These are phyloP conservation scores for Coregonus ussuriensis DNA, from an alignment of 2,797 vertebrate genomes.

Conservation along the genomic window DNA sequence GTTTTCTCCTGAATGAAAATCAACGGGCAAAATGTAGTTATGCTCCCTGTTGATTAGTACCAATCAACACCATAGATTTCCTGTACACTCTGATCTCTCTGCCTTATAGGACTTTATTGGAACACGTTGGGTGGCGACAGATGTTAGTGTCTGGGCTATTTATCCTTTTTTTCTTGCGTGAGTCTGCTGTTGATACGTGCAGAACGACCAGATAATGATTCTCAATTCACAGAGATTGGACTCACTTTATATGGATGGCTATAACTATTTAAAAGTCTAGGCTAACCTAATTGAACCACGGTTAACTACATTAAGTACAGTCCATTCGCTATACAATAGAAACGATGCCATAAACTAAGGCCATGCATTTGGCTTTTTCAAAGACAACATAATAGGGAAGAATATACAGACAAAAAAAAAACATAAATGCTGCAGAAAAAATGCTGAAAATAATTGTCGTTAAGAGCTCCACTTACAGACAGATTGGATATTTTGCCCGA, in stretches of 20 bases:
- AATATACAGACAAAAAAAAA: background rate
- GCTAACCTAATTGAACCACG: background rate
- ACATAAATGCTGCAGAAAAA: background rate
- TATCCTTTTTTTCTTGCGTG: background rate
- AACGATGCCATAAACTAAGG: background rate
- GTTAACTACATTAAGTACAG: background rate
- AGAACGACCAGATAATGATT: conserved; percentile 13
- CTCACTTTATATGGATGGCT: conserved; percentile 20
- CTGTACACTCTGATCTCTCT: conserved; percentile 33
- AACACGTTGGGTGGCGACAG: conserved; percentile 39
- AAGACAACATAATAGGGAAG: background rate
- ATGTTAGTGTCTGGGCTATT: conserved; percentile 24
- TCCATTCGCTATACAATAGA: background rate
- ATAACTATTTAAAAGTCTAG: conserved; percentile 11
- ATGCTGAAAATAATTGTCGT: background rate
- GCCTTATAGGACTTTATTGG: conserved; percentile 47
- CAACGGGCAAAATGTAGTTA: conserved; percentile 46
- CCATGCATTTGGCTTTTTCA: background rate
- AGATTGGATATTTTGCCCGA: conserved; percentile 2
- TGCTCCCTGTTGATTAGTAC: conserved; percentile 41
- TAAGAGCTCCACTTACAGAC: conserved; percentile 6
- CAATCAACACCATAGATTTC: conserved; percentile 44
- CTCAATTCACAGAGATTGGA: conserved; percentile 27
- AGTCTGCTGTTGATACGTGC: conserved; percentile 29
- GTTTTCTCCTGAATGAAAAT: conserved; percentile 43